phyloP scores from a whole-genome alignment of 2,113 vertebrate species.

The Cyrtonyx montezumae region DNA sequence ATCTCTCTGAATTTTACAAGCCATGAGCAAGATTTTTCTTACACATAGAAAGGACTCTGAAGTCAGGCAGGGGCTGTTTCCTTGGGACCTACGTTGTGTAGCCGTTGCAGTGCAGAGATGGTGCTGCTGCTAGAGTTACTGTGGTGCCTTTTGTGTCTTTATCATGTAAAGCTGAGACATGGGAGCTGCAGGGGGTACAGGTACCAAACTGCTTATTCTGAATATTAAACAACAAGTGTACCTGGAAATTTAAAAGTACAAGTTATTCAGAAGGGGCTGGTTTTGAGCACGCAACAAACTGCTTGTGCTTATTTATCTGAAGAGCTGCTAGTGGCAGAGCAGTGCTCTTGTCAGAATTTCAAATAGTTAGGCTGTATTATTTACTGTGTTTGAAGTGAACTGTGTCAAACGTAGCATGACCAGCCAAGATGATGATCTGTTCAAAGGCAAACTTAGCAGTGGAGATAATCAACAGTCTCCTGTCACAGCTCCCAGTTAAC shows the following conservation, averaged over 20 bases:
- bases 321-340: not conserved
- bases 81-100: not conserved
- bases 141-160: not conserved
- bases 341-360: not conserved
- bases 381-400: not conserved
- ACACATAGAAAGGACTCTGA: not conserved
- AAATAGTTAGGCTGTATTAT: not conserved
- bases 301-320: not conserved
- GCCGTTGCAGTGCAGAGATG: not conserved
- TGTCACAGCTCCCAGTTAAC: not conserved
- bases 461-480: not conserved
- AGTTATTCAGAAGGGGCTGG: not conserved
- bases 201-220: slow-evolving; percentile 4
- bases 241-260: not conserved
- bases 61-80: not conserved
- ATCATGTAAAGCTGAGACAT: not conserved
- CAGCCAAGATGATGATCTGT: not conserved
- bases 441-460: not conserved
- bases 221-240: not conserved
- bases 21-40: not conserved
- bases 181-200: not conserved
- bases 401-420: not conserved
- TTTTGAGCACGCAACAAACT: not conserved
- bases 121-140: not conserved
- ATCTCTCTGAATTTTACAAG: not conserved